phyloP scores from a whole-genome alignment of 2,797 vertebrate species.

The Betta splendens region DNA sequence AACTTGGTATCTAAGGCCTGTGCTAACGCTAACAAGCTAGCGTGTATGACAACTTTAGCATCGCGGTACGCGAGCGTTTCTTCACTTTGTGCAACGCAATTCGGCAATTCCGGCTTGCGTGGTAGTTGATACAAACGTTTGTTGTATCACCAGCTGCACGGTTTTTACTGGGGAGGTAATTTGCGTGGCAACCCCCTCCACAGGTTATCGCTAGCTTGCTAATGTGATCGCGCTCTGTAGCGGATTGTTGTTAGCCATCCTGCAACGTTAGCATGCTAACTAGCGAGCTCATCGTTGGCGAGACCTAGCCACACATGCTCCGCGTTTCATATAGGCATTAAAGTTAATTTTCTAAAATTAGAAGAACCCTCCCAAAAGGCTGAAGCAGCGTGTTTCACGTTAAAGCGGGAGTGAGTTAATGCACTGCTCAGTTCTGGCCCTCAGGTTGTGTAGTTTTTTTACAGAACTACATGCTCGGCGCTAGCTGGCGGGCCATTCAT shows the following conservation, averaged over 20 bases:
- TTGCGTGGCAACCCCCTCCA: slow-evolving; percentile 17
- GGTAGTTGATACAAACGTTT: fast-evolving
- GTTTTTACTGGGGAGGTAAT: background rate
- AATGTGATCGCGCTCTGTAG: slow-evolving; percentile 25
- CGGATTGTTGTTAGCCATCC: slow-evolving; percentile 52
- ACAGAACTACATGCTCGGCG: slow-evolving; percentile 10
- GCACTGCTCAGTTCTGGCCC: slow-evolving; percentile 18
- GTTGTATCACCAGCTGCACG: fast-evolving
- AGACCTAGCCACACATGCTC: background rate
- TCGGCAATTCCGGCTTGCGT: fast-evolving
- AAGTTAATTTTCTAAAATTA: background rate
- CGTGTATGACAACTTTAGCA: slow-evolving; percentile 33
- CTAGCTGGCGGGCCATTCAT: background rate
- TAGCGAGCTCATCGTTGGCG: slow-evolving; percentile 21
- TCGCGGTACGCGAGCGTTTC: background rate
- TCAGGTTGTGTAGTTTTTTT: background rate
- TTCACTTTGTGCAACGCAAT: background rate
- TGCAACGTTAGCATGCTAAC: slow-evolving; percentile 47
- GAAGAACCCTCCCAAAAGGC: fast-evolving
- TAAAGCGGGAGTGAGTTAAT: too few relatives aligned
- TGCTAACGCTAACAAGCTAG: slow-evolving; percentile 56
- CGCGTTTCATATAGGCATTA: background rate
- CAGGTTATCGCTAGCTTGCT: slow-evolving; percentile 54
- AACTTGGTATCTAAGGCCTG: slow-evolving; percentile 70
- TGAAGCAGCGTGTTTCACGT: too few relatives aligned